Conservation (phyloP, 2,888 invertebrate species). For the Erannis defoliaria region DNA sequence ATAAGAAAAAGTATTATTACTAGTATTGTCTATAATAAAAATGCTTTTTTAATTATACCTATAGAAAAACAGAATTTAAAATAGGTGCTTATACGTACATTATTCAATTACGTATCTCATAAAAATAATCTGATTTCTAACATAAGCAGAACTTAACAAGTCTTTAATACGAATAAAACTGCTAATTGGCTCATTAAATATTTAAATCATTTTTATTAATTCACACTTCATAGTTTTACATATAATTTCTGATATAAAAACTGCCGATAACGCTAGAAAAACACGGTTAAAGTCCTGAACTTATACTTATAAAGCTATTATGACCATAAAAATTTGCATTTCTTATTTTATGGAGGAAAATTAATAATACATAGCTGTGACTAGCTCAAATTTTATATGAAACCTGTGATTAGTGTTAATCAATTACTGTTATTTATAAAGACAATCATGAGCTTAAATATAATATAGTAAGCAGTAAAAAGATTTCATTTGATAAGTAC, state of each 20-base stretch:
- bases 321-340: constrained; percentile 47
- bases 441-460: not conserved
- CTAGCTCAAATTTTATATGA: constrained; percentile 32
- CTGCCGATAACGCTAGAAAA: constrained; percentile 19
- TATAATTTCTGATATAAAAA: constrained; percentile 30
- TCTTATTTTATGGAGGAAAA: constrained; percentile 39
- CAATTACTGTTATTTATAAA: constrained; percentile 39
- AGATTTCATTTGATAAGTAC: not conserved
- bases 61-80: not conserved
- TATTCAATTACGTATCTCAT: constrained; percentile 20
- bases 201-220: constrained; percentile 33
- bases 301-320: constrained; percentile 44
- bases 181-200: constrained; percentile 29
- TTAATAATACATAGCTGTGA: constrained; percentile 31
- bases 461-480: not conserved
- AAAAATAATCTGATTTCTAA: constrained; percentile 22
- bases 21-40: too few relatives aligned
- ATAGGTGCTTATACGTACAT: not conserved
- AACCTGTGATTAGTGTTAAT: constrained; percentile 43
- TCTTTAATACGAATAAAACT: constrained; percentile 16
- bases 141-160: constrained; percentile 12
- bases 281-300: constrained; percentile 21
- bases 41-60: too few relatives aligned
- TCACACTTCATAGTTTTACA: constrained; percentile 38
- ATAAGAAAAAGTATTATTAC: too few relatives aligned